Evolutionary conservation across 2,797 vertebrate genomes (phyloP).

Genomic region (Florisuga fusca): DNA sequence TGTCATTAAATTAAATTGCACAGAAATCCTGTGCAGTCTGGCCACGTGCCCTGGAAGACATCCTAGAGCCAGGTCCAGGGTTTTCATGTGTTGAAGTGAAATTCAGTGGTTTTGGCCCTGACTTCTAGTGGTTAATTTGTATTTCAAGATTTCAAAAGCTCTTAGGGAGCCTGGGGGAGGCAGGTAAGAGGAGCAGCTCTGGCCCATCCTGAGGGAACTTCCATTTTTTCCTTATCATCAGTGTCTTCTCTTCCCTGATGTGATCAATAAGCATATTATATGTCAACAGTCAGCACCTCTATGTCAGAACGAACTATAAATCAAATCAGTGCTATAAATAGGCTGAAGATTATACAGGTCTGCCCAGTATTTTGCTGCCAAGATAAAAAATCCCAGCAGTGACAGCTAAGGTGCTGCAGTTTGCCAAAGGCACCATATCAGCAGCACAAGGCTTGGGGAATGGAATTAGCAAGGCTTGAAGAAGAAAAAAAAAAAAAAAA

Average conservation of each 20-base stretch:
- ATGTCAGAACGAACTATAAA: neutral
- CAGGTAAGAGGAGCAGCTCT: neutral
- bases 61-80: rapidly evolving
- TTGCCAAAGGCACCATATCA: neutral
- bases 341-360: neutral
- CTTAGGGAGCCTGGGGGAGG: rapidly evolving
- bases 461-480: neutral
- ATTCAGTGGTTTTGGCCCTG: neutral
- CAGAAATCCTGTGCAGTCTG: rapidly evolving
- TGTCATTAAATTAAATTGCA: neutral
- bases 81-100: neutral
- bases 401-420: neutral
- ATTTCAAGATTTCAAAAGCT: neutral
- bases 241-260: neutral
- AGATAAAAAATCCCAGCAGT: neutral
- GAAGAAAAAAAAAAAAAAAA: neutral
- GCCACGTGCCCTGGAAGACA: neutral
- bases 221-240: neutral
- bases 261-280: neutral
- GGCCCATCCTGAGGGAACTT: neutral
- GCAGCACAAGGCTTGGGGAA: neutral
- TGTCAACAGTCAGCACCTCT: neutral
- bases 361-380: neutral
- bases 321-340: neutral
- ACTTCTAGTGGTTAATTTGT: neutral